Evolutionary conservation across 2,888 invertebrate genomes (phyloP).

Genomic region (Cheilosia pagana): DNA sequence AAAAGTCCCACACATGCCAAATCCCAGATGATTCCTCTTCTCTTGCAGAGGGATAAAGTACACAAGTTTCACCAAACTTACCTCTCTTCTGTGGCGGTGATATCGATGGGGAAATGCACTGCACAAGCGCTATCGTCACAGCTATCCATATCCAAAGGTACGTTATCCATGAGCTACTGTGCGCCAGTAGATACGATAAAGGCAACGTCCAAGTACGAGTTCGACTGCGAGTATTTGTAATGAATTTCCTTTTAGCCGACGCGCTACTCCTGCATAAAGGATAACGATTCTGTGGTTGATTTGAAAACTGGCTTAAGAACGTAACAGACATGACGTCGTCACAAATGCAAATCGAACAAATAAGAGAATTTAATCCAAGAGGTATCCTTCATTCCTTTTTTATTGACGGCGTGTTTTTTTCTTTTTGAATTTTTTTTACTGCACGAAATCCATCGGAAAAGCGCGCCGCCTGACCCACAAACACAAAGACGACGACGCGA

Average conservation of each 20-base stretch:
- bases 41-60: not conserved
- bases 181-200: slow-evolving; percentile 50
- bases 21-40: not conserved
- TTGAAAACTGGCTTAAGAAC: slow-evolving; percentile 47
- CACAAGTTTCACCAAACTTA: slow-evolving; percentile 74
- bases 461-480: slow-evolving; percentile 23
- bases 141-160: slow-evolving; percentile 79
- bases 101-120: slow-evolving; percentile 82
- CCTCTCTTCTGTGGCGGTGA: slow-evolving; percentile 83
- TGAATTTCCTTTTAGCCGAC: slow-evolving; percentile 25
- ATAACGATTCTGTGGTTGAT: slow-evolving; percentile 5
- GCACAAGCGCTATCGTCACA: slow-evolving; percentile 80
- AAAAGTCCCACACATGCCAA: not conserved
- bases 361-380: slow-evolving; percentile 52
- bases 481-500: not conserved
- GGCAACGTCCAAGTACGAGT: slow-evolving; percentile 47
- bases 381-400: slow-evolving; percentile 68
- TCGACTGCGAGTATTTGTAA: slow-evolving; percentile 47
- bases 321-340: slow-evolving; percentile 69
- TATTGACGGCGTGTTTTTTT: not conserved
- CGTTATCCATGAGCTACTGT: slow-evolving; percentile 77
- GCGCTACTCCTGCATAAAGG: slow-evolving; percentile 13
- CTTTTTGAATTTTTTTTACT: not conserved
- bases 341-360: slow-evolving; percentile 67
- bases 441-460: slow-evolving; percentile 10